These are phyloP conservation scores for Diarsia mendica DNA, from an alignment of 2,888 invertebrate species.

Conservation along the genomic window DNA sequence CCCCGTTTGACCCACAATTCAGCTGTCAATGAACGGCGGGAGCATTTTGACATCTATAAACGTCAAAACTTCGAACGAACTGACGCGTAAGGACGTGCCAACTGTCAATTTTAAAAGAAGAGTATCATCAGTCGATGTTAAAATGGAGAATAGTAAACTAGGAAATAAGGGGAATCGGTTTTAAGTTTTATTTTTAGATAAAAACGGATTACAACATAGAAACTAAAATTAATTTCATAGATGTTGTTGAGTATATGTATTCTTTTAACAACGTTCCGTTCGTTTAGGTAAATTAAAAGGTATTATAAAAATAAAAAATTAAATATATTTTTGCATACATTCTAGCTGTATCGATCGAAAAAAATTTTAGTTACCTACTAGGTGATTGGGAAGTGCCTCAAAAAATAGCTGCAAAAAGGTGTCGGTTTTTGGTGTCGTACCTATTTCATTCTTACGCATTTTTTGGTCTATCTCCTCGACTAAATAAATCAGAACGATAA, in stretches of 20 bases:
- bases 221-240: not conserved
- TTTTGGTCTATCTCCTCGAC: no score
- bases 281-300: no score
- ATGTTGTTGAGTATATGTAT: not conserved
- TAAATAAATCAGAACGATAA: no score
- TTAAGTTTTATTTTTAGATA: not conserved
- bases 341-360: no score
- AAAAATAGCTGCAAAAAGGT: no score
- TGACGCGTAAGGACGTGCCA: slow-evolving; percentile 4
- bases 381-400: no score
- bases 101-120: slow-evolving; percentile 4
- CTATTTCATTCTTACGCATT: no score
- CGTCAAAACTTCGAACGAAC: slow-evolving; percentile 13
- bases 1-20: not conserved
- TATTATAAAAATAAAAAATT: no score
- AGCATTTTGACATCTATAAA: not conserved
- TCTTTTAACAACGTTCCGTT: no score
- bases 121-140: not conserved
- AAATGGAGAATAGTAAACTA: not conserved
- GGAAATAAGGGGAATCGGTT: not conserved
- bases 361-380: no score
- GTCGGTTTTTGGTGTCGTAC: no score
- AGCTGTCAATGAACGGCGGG: not conserved
- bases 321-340: no score
- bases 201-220: not conserved